Evolutionary conservation across 2,888 invertebrate species (phyloP).

Genomic region (Melangyna quadrimaculata): DNA sequence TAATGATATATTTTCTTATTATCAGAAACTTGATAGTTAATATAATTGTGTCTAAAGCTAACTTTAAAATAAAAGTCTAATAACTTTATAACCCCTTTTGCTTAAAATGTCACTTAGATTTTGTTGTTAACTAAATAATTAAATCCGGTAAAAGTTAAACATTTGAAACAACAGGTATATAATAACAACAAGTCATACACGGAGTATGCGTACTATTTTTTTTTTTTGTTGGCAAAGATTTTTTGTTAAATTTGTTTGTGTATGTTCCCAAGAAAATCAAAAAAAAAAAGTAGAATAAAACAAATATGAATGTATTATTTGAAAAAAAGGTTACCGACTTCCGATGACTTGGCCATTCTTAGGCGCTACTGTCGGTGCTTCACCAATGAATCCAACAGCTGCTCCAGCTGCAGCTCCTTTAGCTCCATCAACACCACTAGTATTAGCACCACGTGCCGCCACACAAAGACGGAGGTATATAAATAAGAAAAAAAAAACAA

Average conservation of each 20-base stretch:
- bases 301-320: conserved; percentile 53
- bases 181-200: background rate
- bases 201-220: conserved; percentile 49
- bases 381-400: conserved; percentile 84
- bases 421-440: conserved; percentile 81
- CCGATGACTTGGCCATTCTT: conserved; percentile 91
- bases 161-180: background rate
- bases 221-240: background rate
- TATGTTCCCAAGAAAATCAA: conserved; percentile 8
- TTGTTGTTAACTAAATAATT: background rate
- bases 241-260: conserved; percentile 12
- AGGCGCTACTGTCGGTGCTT: conserved; percentile 82
- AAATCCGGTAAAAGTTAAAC: conserved; percentile 47
- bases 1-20: too few species aligned
- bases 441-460: conserved; percentile 87
- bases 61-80: too few species aligned
- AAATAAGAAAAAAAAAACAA: conserved; percentile 38
- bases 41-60: too few species aligned
- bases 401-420: conserved; percentile 82
- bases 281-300: conserved; percentile 29
- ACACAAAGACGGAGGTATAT: conserved; percentile 89
- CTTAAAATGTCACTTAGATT: background rate
- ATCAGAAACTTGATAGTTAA: too few species aligned
- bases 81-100: too few species aligned
- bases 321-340: conserved; percentile 86